These are phyloP conservation scores for Graptemys geographica DNA, from an alignment of 2,797 vertebrate genomes.

Conservation along the genomic window DNA sequence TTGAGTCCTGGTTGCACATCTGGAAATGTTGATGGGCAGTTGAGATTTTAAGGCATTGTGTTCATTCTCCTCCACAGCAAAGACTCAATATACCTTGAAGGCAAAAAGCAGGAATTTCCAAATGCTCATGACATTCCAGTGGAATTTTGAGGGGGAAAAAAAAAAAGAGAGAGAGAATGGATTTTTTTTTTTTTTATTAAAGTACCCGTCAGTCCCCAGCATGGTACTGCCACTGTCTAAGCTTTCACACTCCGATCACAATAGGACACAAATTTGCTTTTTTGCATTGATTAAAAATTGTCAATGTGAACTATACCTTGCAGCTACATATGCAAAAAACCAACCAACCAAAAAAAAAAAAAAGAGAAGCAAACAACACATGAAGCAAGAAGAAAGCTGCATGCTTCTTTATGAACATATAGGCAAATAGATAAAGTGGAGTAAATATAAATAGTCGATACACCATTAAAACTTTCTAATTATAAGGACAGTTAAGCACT, in stretches of 20 bases:
- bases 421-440: neutral
- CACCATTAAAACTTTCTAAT: neutral
- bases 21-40: slow-evolving; percentile 78
- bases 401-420: neutral
- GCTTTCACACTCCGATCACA: slow-evolving; percentile 15
- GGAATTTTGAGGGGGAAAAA: neutral
- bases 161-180: neutral
- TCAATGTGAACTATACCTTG: neutral
- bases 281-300: slow-evolving; percentile 21
- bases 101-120: slow-evolving; percentile 60
- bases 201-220: slow-evolving; percentile 7
- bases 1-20: slow-evolving; percentile 70
- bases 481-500: neutral
- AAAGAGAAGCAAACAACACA: neutral
- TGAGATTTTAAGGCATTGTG: slow-evolving; percentile 55
- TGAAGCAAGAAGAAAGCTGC: neutral
- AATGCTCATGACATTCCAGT: slow-evolving; percentile 44
- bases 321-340: neutral
- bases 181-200: neutral
- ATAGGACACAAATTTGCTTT: slow-evolving; percentile 36
- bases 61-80: slow-evolving; percentile 65
- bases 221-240: neutral
- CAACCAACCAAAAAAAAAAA: neutral
- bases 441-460: neutral
- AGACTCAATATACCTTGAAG: slow-evolving; percentile 66